Conservation (phyloP, 2,888 invertebrate genomes). For the Lobophora halterata region DNA sequence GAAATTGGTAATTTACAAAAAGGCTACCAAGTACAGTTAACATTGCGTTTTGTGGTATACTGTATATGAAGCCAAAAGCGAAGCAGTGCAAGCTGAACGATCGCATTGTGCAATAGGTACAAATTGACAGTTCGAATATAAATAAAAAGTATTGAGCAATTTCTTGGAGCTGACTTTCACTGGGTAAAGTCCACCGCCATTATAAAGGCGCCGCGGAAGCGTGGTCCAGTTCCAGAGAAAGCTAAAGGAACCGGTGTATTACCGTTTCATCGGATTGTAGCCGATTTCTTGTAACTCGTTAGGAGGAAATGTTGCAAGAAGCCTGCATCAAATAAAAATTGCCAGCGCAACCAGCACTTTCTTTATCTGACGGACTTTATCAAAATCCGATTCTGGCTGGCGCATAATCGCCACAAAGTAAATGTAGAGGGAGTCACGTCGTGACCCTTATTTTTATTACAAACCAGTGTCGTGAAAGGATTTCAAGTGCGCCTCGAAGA, state of each 20-base stretch:
- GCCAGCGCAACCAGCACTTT: background rate
- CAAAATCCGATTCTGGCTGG: background rate
- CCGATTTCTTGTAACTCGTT: conserved; percentile 20
- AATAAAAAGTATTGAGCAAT: conserved; percentile 38
- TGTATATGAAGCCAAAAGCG: too few species aligned
- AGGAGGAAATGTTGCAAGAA: conserved; percentile 12
- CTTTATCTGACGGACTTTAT: background rate
- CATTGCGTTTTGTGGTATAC: too few species aligned
- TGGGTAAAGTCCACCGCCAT: conserved; percentile 47
- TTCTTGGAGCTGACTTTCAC: conserved; percentile 60
- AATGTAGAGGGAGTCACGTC: too few species aligned
- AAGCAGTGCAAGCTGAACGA: conserved; percentile 1
- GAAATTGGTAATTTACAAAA: too few species aligned
- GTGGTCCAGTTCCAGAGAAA: conserved; percentile 65
- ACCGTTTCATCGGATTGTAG: conserved; percentile 26
- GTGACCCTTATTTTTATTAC: too few species aligned
- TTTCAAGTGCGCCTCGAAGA: too few species aligned
- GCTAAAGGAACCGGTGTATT: conserved; percentile 43
- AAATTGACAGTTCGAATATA: conserved; percentile 21
- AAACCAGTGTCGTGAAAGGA: too few species aligned
- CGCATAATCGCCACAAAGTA: too few species aligned
- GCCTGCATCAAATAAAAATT: conserved; percentile 4
- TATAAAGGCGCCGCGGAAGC: conserved; percentile 51
- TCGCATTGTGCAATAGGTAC: conserved; percentile 19
- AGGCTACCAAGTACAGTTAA: too few species aligned